Conservation (phyloP, 1,140 invertebrate species). For the Ericerus pela region DNA sequence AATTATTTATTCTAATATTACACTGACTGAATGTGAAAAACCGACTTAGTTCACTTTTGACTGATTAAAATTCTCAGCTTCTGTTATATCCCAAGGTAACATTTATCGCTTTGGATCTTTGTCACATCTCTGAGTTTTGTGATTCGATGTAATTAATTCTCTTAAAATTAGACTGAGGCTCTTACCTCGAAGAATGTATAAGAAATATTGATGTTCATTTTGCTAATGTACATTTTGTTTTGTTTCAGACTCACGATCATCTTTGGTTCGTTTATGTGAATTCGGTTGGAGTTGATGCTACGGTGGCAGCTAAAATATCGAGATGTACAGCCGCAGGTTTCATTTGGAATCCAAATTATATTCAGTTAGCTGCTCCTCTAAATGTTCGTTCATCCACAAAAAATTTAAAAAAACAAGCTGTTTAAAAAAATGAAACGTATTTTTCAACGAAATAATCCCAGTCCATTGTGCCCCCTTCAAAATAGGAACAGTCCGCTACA, state of each 20-base stretch:
- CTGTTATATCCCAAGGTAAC: too few relatives aligned
- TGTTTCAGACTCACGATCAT: conserved; percentile 57
- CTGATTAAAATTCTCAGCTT: too few relatives aligned
- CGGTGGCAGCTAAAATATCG: conserved; percentile 58
- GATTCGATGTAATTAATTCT: not conserved
- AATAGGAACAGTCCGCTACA: too few relatives aligned
- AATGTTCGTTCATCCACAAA: conserved; percentile 47
- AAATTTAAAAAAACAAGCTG: not conserved
- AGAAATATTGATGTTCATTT: not conserved
- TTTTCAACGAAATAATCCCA: too few relatives aligned
- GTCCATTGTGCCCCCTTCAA: too few relatives aligned
- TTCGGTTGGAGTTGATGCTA: conserved; percentile 80
- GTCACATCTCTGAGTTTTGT: too few relatives aligned
- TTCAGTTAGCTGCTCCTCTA: conserved; percentile 71
- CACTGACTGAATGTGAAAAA: too few relatives aligned
- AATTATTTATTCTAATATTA: too few relatives aligned
- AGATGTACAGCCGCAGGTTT: conserved; percentile 80
- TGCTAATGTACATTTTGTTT: conserved; percentile 13
- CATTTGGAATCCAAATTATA: conserved; percentile 85
- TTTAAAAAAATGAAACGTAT: too few relatives aligned
- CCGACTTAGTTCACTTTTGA: too few relatives aligned
- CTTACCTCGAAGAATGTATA: not conserved
- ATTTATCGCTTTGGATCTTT: too few relatives aligned
- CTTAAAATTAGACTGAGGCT: not conserved
- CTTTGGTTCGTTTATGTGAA: conserved; percentile 88